Conservation (phyloP, 2,888 invertebrate species). For the Apodemia mormo region DNA sequence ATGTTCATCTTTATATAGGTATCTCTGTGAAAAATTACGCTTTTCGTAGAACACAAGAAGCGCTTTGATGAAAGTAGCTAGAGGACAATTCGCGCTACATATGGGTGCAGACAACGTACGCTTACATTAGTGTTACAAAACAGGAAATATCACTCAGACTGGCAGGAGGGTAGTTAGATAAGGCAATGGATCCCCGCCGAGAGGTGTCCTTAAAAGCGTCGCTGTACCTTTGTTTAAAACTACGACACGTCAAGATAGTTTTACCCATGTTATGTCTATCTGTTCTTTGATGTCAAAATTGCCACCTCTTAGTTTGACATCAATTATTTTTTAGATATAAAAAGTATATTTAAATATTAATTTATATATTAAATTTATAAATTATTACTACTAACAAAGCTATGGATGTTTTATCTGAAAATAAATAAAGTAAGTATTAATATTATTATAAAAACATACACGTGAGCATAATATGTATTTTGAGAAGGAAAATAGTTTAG, state of each 20-base stretch:
- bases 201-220: neutral
- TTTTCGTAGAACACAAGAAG: neutral
- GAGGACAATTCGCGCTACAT: neutral
- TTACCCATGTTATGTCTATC: neutral
- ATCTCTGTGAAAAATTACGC: neutral
- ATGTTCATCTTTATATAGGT: neutral
- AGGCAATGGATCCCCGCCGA: slow-evolving; percentile 9
- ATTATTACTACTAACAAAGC: too few relatives aligned
- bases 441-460: too few relatives aligned
- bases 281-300: slow-evolving; percentile 4
- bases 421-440: too few relatives aligned
- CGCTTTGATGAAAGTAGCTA: neutral
- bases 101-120: neutral
- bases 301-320: neutral
- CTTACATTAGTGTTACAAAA: neutral
- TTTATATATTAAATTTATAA: too few relatives aligned
- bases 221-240: slow-evolving; percentile 4
- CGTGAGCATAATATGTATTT: too few relatives aligned
- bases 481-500: too few relatives aligned
- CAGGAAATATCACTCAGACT: slow-evolving; percentile 21
- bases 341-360: too few relatives aligned
- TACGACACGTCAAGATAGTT: slow-evolving; percentile 4
- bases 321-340: neutral
- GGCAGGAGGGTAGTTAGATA: slow-evolving; percentile 15
- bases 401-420: too few relatives aligned